Percentiles rank a stretch among this genome's conserved stretches.
These are phyloP conservation scores for Coelogynopora nodosa DNA, from an alignment of 2,888 invertebrate species.

Conservation along the genomic window DNA sequence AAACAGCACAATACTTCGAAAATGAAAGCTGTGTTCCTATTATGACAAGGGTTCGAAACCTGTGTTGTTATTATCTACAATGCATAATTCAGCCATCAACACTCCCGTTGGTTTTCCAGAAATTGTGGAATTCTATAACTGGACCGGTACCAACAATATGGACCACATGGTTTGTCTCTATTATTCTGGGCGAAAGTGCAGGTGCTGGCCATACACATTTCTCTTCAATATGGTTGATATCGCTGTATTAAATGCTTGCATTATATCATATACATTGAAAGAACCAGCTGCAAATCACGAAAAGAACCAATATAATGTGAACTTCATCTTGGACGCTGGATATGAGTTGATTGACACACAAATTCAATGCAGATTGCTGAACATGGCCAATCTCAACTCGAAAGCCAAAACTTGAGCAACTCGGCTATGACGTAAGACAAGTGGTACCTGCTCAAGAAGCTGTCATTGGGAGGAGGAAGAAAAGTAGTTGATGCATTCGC, in stretches of 20 bases:
- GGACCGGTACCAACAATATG: neutral
- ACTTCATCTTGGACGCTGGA: neutral
- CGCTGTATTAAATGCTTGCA: neutral
- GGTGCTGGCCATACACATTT: constrained; percentile 12
- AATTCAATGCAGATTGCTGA: neutral
- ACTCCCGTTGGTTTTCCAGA: neutral
- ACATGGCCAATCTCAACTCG: neutral
- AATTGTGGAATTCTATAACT: constrained; percentile 21
- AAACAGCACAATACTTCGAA: neutral
- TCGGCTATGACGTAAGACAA: neutral
- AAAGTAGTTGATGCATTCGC: neutral
- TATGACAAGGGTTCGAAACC: neutral
- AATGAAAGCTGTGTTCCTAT: neutral
- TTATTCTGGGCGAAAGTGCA: neutral
- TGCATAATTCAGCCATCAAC: neutral
- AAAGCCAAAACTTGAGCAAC: neutral
- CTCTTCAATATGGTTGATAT: constrained; percentile 3
- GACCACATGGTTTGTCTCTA: neutral
- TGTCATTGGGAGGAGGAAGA: neutral
- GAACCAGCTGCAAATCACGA: neutral
- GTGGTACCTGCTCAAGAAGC: neutral
- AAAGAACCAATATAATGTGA: neutral
- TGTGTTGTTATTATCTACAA: neutral
- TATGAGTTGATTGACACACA: no score
- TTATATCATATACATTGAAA: neutral